Evolutionary conservation across 2,797 vertebrate genomes (phyloP), one percentile per base, ranked within the genome.

Genomic region (Crocodylus rhombifer): DNA sequence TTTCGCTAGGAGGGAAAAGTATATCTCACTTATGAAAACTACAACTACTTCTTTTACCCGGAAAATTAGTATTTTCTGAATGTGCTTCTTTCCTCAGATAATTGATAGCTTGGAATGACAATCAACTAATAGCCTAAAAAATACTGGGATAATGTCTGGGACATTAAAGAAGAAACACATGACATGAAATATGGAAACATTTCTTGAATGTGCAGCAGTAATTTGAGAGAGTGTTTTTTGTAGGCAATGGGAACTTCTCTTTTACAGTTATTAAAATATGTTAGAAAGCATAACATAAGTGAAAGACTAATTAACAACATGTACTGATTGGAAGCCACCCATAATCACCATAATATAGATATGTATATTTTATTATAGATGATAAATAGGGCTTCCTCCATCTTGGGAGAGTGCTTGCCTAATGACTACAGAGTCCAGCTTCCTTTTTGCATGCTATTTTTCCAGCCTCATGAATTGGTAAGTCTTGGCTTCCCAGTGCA

Each of bases 361-460:
- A 1, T 12, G 9, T 67, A 55, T 58, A 5, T 1, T 0, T 0
- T 3, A 51, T 10, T 51, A 51, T 51, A 51, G 42, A 51, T 51
- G 10, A 51, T 51, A 51, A 51, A 51, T 51, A 51, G 9, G 42
- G 42, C 42, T 51, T 51, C 10, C 42, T 51, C 42, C 42, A 51
- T 51, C 42, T 10, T 10, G 10, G 42, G 42, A 51, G 42, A 51
- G 42, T 51, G 42, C 42, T 51, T 51, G 42, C 10, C 42, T 51
- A 51, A 51, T 51, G 42, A 51, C 42, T 51, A 51, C 42, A 51
- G 42, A 51, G 42, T 51, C 42, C 42, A 51, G 42, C 42, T 51
- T 9, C 42, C 10, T 51, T 51, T 51, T 51, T 51, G 42, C 42
- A 51, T 51, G 42, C 42, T 51, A 51, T 11, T 51, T 51, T 51